Percentiles rank a stretch among this genome's conserved stretches.
phyloP scores from a whole-genome alignment of 35 echinoderm and acorn worm species.

The Lytechinus pictus region DNA sequence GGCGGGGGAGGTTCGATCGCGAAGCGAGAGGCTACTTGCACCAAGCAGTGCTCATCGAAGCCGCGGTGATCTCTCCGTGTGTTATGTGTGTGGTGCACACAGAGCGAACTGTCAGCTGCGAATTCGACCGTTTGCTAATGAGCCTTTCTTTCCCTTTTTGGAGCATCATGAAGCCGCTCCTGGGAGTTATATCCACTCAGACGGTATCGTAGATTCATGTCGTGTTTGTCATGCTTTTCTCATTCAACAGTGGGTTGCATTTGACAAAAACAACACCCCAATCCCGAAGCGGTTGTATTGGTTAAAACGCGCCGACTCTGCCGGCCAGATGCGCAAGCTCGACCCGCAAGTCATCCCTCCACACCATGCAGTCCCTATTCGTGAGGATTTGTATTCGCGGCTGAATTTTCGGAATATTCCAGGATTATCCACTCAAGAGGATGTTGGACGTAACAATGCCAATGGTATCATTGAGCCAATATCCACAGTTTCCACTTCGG shows the following conservation, averaged over 20 bases:
- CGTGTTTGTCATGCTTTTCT: conserved; percentile 93
- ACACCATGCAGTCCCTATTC: conserved; percentile 41
- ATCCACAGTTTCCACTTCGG: conserved; percentile 46
- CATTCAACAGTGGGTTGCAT: conserved; percentile 89
- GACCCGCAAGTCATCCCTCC: conserved; percentile 72
- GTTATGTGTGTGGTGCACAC: conserved; percentile 92
- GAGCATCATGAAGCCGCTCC: conserved; percentile 86
- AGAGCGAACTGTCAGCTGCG: conserved; percentile 79
- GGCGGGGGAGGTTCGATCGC: conserved; percentile 38
- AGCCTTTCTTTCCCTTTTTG: conserved; percentile 97
- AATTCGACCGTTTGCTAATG: conserved; percentile 76
- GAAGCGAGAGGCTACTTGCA: conserved; percentile 28
- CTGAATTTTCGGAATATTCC: conserved; percentile 63
- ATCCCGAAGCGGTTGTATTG: conserved; percentile 94
- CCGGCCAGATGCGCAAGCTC: conserved; percentile 63
- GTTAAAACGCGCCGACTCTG: conserved; percentile 81
- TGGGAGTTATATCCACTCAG: conserved; percentile 61
- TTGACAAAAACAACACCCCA: conserved; percentile 91
- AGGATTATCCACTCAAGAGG: conserved; percentile 49
- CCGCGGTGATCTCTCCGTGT: conserved; percentile 60
- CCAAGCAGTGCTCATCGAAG: conserved; percentile 12
- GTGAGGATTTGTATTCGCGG: conserved; percentile 78
- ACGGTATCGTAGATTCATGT: conserved; percentile 83
- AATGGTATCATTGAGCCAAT: conserved; percentile 40
- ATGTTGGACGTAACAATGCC: conserved; percentile 36